These are phyloP conservation scores for Prolemur simus DNA, from an alignment of 2,113 vertebrate genomes.

Conservation along the genomic window DNA sequence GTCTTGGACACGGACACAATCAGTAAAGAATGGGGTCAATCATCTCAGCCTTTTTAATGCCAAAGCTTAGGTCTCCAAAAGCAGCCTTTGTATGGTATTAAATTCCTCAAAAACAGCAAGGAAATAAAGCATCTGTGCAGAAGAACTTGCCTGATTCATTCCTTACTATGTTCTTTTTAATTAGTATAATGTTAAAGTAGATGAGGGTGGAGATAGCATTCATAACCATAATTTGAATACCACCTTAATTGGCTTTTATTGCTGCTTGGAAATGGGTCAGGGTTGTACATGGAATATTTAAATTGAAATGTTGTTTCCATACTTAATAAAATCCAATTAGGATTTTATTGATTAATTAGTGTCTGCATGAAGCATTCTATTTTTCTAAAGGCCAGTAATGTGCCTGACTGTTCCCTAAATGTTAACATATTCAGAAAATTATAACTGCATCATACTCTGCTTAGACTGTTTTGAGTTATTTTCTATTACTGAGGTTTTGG, in stretches of 20 bases:
- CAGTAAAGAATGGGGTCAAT: neutral
- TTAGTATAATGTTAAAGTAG: slow-evolving; percentile 44
- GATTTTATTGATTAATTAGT: slow-evolving; percentile 81
- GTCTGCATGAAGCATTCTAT: slow-evolving; percentile 68
- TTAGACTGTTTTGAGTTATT: slow-evolving; percentile 70
- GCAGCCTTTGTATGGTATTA: neutral
- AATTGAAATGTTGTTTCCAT: slow-evolving; percentile 69
- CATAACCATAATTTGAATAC: slow-evolving; percentile 56
- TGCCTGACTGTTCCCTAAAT: slow-evolving; percentile 79
- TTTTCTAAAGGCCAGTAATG: slow-evolving; percentile 79
- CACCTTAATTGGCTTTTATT: slow-evolving; percentile 35
- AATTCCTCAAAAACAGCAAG: neutral
- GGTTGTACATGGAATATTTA: slow-evolving; percentile 61
- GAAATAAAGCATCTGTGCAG: neutral
- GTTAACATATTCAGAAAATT: slow-evolving; percentile 83
- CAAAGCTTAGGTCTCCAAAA: neutral
- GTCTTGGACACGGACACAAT: neutral
- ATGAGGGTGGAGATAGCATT: neutral
- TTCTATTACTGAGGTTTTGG: slow-evolving; percentile 62
- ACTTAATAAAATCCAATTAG: slow-evolving; percentile 43
- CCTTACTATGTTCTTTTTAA: slow-evolving; percentile 11
- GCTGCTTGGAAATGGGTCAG: slow-evolving; percentile 50
- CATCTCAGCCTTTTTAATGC: neutral
- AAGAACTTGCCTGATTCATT: neutral
- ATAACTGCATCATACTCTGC: slow-evolving; percentile 63